phyloP scores from a whole-genome alignment of 1,140 invertebrate genomes.

The Rhagoletis pomonella region DNA sequence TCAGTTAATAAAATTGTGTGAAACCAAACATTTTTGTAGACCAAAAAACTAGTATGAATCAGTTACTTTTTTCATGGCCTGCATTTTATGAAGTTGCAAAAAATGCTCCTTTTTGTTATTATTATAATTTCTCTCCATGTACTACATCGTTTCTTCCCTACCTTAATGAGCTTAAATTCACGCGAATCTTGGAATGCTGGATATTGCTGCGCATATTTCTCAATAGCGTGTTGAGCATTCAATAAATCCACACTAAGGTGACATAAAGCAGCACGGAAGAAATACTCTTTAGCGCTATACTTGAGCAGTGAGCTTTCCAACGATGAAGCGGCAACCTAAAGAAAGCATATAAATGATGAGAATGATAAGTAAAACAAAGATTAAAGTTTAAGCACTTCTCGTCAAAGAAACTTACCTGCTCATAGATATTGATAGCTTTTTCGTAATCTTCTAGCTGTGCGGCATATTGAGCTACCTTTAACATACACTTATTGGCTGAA shows the following conservation, averaged over 20 bases:
- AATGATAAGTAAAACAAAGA: conserved; percentile 89
- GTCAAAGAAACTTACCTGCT: conserved; percentile 79
- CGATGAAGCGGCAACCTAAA: conserved; percentile 90
- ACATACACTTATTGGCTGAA: conserved; percentile 97
- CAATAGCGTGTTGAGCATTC: conserved; percentile 94
- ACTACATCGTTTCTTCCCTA: conserved; percentile 67
- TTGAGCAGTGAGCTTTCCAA: conserved; percentile 96
- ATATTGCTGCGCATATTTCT: conserved; percentile 95
- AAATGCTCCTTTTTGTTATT: too few relatives aligned
- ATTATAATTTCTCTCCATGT: too few relatives aligned
- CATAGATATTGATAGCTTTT: conserved; percentile 98
- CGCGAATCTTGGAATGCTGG: conserved; percentile 96
- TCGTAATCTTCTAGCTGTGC: conserved; percentile 98
- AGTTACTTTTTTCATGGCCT: too few relatives aligned
- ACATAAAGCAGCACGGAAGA: conserved; percentile 92
- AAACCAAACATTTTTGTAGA: too few relatives aligned
- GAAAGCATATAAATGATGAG: neutral
- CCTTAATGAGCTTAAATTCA: conserved; percentile 96
- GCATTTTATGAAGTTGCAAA: too few relatives aligned
- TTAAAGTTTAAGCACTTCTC: conserved; percentile 80
- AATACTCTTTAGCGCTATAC: conserved; percentile 99
- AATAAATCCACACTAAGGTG: conserved; percentile 96
- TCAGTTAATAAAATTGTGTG: too few relatives aligned
- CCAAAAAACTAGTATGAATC: too few relatives aligned
- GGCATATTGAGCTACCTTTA: conserved; percentile 98